These are phyloP conservation scores for Cloeon dipterum DNA, from an alignment of 2,888 invertebrate genomes.

Conservation along the genomic window DNA sequence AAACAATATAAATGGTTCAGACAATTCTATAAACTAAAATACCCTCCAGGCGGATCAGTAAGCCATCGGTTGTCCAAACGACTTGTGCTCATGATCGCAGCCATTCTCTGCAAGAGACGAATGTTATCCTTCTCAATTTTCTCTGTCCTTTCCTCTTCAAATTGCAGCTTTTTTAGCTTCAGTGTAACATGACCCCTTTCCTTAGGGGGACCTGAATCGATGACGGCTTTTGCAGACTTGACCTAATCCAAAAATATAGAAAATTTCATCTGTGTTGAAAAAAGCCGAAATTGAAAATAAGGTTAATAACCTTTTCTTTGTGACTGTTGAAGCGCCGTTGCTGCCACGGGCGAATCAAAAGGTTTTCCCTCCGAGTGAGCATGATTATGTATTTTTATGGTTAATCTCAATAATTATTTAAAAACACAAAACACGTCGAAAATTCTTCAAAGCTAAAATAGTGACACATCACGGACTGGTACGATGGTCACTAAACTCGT, in stretches of 20 bases:
- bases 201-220: constrained; percentile 38
- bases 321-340: constrained; percentile 43
- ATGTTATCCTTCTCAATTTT: constrained; percentile 44
- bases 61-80: constrained; percentile 43
- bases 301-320: constrained; percentile 34
- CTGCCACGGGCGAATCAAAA: constrained; percentile 46
- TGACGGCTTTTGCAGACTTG: constrained; percentile 27
- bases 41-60: constrained; percentile 29
- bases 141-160: constrained; percentile 37
- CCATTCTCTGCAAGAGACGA: constrained; percentile 38
- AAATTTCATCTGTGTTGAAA: constrained; percentile 1
- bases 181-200: constrained; percentile 36
- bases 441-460: too few species aligned
- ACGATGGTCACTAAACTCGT: background rate
- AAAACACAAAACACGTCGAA: too few species aligned
- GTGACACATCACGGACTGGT: too few species aligned
- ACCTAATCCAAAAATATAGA: background rate
- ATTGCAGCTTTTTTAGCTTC: constrained; percentile 44
- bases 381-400: too few species aligned
- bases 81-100: constrained; percentile 37
- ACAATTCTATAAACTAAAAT: too few species aligned
- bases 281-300: too few species aligned
- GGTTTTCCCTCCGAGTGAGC: constrained; percentile 46
- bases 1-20: too few species aligned
- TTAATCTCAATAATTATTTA: too few species aligned